Evolutionary conservation across 2,797 vertebrate species (phyloP).

Genomic region (Bradypus variegatus): DNA sequence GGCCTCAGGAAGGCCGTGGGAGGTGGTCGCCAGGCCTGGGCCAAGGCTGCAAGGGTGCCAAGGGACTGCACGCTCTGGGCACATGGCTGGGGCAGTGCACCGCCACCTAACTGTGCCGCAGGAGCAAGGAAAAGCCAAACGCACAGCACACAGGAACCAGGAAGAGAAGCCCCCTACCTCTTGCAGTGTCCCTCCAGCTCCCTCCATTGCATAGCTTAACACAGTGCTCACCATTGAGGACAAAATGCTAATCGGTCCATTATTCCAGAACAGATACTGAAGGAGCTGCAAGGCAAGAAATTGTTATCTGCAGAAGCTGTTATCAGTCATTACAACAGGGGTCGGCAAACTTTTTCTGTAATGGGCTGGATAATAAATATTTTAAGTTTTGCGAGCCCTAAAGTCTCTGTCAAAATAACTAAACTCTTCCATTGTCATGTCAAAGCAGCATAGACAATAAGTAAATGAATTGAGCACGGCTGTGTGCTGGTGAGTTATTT

Average conservation of each 20-base stretch:
- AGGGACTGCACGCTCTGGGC: neutral
- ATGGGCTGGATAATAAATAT: neutral
- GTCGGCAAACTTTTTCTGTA: neutral
- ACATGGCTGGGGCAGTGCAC: neutral
- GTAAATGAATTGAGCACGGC: neutral
- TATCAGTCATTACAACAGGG: neutral
- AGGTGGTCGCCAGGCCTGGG: neutral
- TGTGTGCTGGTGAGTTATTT: neutral
- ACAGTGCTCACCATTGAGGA: neutral
- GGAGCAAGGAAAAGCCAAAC: neutral
- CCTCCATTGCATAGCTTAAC: neutral
- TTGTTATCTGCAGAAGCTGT: neutral
- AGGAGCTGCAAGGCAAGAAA: neutral
- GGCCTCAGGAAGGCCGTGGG: neutral
- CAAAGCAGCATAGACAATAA: neutral
- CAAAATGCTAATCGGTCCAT: neutral
- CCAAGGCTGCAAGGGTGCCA: neutral
- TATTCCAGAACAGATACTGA: neutral
- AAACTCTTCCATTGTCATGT: neutral
- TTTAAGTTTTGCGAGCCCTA: neutral
- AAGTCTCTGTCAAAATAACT: slow-evolving; percentile 6
- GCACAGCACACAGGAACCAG: neutral
- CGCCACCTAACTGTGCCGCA: neutral
- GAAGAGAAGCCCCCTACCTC: neutral
- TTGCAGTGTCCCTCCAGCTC: neutral